Percentiles rank a stretch among this genome's conserved stretches.
Conservation (phyloP, 2,888 invertebrate genomes). For the Hypercompe scribonia region DNA sequence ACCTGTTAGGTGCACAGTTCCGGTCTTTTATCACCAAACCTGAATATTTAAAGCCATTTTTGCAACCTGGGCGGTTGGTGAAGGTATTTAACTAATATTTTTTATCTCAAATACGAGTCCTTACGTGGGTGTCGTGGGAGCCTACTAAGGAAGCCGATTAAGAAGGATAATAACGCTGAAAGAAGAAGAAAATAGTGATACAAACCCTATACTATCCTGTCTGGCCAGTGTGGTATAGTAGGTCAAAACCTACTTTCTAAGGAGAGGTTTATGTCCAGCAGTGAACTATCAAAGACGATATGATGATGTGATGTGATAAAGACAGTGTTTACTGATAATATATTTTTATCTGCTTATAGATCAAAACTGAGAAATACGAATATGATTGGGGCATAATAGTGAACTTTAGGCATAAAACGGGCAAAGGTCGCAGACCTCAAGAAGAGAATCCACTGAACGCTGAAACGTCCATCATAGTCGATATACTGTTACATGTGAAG, state of each 20-base stretch:
- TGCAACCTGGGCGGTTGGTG: constrained; percentile 97
- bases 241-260: no score
- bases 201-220: no score
- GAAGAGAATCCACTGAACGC: constrained; percentile 84
- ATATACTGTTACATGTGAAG: constrained; percentile 93
- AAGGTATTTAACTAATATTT: constrained; percentile 88
- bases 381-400: constrained; percentile 99
- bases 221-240: no score
- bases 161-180: no score
- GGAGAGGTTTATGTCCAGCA: no score
- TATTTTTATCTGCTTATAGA: constrained; percentile 72
- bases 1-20: constrained; percentile 91
- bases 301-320: no score
- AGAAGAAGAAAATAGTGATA: no score
- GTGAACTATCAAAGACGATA: no score
- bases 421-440: constrained; percentile 76
- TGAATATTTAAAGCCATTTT: constrained; percentile 95
- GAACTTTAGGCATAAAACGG: constrained; percentile 93
- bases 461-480: constrained; percentile 90
- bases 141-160: no score
- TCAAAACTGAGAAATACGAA: constrained; percentile 93
- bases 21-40: constrained; percentile 93
- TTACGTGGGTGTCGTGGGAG: no score
- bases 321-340: neutral
- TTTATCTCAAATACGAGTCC: neutral